Evolutionary conservation across 2,888 invertebrate genomes (phyloP).

Genomic region (Drosophila prostipennis): DNA sequence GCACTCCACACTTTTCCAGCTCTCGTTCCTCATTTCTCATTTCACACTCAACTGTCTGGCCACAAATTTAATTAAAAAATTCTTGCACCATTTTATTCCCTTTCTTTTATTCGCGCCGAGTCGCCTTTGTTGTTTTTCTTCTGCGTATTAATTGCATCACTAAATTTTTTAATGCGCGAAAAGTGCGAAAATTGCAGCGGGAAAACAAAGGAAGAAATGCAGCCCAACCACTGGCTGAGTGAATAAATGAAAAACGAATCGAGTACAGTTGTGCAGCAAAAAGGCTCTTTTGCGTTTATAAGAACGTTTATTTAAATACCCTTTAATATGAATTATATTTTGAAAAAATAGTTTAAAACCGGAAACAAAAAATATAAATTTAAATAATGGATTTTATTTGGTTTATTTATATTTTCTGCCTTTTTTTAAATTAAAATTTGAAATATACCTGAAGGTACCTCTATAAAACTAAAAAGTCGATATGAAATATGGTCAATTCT

Average conservation of each 20-base stretch:
- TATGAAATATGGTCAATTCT: too few species aligned
- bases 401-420: too few species aligned
- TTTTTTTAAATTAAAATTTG: too few species aligned
- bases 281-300: too few species aligned
- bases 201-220: slow-evolving; percentile 51
- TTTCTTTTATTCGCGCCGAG: slow-evolving; percentile 21
- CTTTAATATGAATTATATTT: too few species aligned
- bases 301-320: too few species aligned
- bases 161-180: slow-evolving; percentile 74
- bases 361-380: too few species aligned
- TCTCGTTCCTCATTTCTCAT: slow-evolving; percentile 68
- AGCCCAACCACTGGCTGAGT: slow-evolving; percentile 18
- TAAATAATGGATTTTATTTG: too few species aligned
- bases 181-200: slow-evolving; percentile 71
- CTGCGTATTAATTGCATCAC: slow-evolving; percentile 75
- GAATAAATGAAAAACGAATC: slow-evolving; percentile 55
- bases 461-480: too few species aligned
- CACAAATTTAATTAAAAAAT: slow-evolving; percentile 76
- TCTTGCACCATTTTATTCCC: slow-evolving; percentile 69
- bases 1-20: slow-evolving; percentile 37
- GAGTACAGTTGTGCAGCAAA: slow-evolving; percentile 54
- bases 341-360: too few species aligned
- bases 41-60: slow-evolving; percentile 70
- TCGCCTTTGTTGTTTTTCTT: slow-evolving; percentile 34
- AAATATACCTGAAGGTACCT: too few species aligned